Evolutionary conservation across 2,888 invertebrate genomes (phyloP).

Genomic region (Zelleria hepariella): DNA sequence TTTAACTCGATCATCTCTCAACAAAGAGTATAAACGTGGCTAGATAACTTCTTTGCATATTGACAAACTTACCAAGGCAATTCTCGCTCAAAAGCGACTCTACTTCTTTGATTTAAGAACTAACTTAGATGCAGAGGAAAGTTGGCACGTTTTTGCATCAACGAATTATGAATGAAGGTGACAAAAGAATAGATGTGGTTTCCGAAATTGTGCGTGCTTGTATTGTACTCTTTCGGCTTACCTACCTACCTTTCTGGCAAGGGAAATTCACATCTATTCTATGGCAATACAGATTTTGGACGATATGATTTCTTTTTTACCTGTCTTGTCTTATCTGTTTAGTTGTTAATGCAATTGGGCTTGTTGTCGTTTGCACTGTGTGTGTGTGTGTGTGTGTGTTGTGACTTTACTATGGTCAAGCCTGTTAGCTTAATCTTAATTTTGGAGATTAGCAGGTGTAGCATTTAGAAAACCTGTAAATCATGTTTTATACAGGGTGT

Average conservation of each 20-base stretch:
- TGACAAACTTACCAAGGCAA: background rate
- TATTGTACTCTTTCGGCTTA: background rate
- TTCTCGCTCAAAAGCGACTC: background rate
- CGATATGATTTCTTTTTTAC: background rate
- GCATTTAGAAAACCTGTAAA: background rate
- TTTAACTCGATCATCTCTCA: background rate
- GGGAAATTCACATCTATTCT: background rate
- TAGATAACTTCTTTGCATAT: background rate
- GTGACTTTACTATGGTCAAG: constrained; percentile 2
- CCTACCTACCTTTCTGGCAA: background rate
- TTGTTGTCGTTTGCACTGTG: background rate
- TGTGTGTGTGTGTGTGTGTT: too few species aligned
- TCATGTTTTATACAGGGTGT: background rate
- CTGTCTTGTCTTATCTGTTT: constrained; percentile 1
- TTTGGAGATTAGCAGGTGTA: background rate
- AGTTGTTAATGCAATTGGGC: background rate
- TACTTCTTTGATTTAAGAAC: background rate
- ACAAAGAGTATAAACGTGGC: background rate
- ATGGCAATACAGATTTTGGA: background rate
- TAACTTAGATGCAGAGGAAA: background rate
- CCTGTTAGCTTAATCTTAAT: constrained; percentile 2
- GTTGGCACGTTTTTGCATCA: background rate
- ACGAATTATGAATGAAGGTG: background rate
- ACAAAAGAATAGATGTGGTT: background rate
- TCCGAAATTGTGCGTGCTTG: background rate